phyloP scores from a whole-genome alignment of 2,113 vertebrate genomes.

The Aythya baeri region DNA sequence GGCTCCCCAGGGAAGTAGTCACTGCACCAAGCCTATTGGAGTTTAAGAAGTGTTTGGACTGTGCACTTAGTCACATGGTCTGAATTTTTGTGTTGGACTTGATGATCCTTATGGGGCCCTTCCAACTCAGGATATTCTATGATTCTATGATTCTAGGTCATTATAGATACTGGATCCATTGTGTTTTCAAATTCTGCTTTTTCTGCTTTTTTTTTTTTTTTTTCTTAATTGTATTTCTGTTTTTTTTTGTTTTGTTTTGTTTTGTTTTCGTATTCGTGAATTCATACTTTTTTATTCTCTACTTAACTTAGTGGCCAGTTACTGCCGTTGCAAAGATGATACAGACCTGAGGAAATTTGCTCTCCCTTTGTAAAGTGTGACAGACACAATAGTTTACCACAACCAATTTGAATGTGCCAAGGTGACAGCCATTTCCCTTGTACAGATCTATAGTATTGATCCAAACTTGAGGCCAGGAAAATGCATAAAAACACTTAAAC shows the following conservation, averaged over 20 bases:
- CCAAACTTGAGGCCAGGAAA: not conserved
- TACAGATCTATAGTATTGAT: not conserved
- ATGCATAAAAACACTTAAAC: not conserved
- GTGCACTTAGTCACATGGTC: no score
- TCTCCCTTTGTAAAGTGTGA: not conserved
- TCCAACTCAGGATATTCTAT: no score
- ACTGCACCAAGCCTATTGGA: no score
- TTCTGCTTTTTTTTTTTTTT: not conserved
- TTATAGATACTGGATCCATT: not conserved
- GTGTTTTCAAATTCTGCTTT: not conserved
- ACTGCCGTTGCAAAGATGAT: not conserved
- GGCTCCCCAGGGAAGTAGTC: no score
- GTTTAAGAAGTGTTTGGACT: no score
- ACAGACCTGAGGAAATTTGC: not conserved
- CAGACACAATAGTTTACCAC: not conserved
- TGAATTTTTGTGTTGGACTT: no score
- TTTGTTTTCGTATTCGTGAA: not conserved
- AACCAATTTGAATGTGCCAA: fast-evolving
- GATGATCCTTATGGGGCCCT: no score
- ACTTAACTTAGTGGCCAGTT: not conserved
- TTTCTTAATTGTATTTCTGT: no score
- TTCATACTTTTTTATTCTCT: not conserved
- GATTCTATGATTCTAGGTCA: no score
- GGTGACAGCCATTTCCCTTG: not conserved
- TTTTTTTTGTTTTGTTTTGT: no score